These are phyloP conservation scores for Eriosoma lanigerum DNA, from an alignment of 1,140 invertebrate genomes.

Conservation along the genomic window DNA sequence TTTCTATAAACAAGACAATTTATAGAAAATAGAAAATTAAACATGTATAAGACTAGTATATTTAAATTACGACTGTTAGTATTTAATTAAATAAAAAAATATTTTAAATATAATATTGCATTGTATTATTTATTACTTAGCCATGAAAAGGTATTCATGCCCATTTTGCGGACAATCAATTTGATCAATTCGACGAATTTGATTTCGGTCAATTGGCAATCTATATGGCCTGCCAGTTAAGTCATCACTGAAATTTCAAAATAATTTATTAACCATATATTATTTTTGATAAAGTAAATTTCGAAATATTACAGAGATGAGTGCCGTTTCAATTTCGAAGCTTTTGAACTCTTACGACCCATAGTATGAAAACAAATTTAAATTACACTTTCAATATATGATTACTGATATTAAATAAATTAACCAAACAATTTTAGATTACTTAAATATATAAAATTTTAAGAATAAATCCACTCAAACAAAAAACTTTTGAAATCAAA, in stretches of 20 bases:
- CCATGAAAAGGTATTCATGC: constrained; percentile 48
- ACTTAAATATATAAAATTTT: too few species aligned
- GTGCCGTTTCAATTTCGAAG: constrained; percentile 38
- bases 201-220: constrained; percentile 38
- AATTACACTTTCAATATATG: too few species aligned
- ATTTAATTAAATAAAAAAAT: background rate
- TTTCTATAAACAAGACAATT: constrained; percentile 12
- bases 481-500: too few species aligned
- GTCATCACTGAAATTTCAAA: constrained; percentile 39
- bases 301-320: constrained; percentile 35
- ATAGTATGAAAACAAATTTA: background rate
- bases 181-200: constrained; percentile 25
- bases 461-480: too few species aligned
- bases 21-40: background rate
- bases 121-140: constrained; percentile 5
- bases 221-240: constrained; percentile 38
- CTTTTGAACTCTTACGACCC: constrained; percentile 37
- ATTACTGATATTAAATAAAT: too few species aligned
- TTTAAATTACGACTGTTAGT: too few species aligned
- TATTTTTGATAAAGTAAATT: background rate
- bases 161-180: constrained; percentile 39
- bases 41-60: background rate
- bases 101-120: background rate
- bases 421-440: too few species aligned
- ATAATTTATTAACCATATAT: background rate